Conservation (phyloP, 2,888 invertebrate genomes). For the Caenorhabditis plicata region DNA sequence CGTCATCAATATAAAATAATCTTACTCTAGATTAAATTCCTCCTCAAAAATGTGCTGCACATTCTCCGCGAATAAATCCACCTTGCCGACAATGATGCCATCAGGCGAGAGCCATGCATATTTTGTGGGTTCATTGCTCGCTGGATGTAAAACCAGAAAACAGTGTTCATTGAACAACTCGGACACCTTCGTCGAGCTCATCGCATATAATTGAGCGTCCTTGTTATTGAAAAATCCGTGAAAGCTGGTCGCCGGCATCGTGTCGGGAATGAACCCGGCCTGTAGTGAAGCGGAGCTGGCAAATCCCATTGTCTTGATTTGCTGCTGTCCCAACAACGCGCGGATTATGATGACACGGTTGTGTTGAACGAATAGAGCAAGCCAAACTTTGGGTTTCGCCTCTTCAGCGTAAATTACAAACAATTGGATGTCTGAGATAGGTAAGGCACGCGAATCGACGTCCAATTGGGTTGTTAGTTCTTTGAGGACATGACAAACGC, state of each 20-base stretch:
- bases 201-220: conserved; percentile 6
- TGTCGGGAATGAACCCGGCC: conserved; percentile 31
- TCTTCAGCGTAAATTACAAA: conserved; percentile 14
- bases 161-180: conserved; percentile 29
- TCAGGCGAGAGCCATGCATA: conserved; percentile 36
- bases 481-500: conserved; percentile 43
- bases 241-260: conserved; percentile 31
- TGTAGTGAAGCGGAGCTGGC: conserved; percentile 35
- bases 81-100: conserved; percentile 27
- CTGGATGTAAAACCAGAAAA: conserved; percentile 20
- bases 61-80: conserved; percentile 32
- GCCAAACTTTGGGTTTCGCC: conserved; percentile 34
- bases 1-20: conserved; percentile 3
- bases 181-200: conserved; percentile 12
- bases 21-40: conserved; percentile 41
- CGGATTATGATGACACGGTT: conserved; percentile 27
- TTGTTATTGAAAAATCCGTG: conserved; percentile 35
- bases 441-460: conserved; percentile 1
- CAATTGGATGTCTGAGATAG: conserved; percentile 46
- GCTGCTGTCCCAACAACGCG: too few relatives aligned
- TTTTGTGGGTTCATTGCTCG: conserved; percentile 12
- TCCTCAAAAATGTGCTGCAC: conserved; percentile 35
- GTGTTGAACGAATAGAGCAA: conserved; percentile 49
- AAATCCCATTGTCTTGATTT: too few relatives aligned
- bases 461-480: conserved; percentile 25